Evolutionary conservation across 2,888 invertebrate genomes (phyloP), one percentile per base, ranked within the genome.

Genomic region (Biston betularia): DNA sequence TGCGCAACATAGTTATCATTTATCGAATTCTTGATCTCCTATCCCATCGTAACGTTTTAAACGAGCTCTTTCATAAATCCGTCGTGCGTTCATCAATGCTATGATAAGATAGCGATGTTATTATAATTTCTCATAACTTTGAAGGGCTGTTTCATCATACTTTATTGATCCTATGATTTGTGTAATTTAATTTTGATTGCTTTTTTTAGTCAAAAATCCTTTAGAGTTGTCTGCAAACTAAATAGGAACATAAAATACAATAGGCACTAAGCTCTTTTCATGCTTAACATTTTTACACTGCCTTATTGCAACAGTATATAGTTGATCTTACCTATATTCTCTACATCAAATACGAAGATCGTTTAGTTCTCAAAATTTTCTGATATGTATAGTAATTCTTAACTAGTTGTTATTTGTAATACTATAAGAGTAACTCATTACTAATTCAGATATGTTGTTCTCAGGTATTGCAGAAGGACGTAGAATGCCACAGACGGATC

Each of bases 401-500:
- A 8, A 8, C n/a, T n/a, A 42, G 1, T 1, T 7, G 44, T 14
- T 6, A 11, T 34, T 9, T 34, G 6, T 34, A 5, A 3, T 34
- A 6, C 0, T n/a, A 0, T n/a, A 8, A 33, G 33, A 24, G 24
- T 24, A 24, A 24, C 24, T 7, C 11, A 3, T 34, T 48, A 11
- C 57, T 59, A 0, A 46, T 4, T 0, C 8, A 15, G 14, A 7
- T 34, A 7, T n/a, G 12, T 50, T 24, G 34, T 34, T 8, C n/a
- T 0, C 95, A 98, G 98, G 97, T 97, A 95, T 96, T 98, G 89
- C 98, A 98, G 95, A 96, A 96, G 86, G 98, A 98, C 95, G 98
- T 98, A 92, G 97, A 98, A 95, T 97, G 97, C 90, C 98, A 97
- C 95, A 96, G 97, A 80, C 96, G 97, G 92, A 96, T 97, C 90